A percentile compares a stretch with the other conserved stretches of the same genome.
These are phyloP conservation scores for Laterallus jamaicensis DNA, from an alignment of 2,113 vertebrate genomes.

Conservation along the genomic window DNA sequence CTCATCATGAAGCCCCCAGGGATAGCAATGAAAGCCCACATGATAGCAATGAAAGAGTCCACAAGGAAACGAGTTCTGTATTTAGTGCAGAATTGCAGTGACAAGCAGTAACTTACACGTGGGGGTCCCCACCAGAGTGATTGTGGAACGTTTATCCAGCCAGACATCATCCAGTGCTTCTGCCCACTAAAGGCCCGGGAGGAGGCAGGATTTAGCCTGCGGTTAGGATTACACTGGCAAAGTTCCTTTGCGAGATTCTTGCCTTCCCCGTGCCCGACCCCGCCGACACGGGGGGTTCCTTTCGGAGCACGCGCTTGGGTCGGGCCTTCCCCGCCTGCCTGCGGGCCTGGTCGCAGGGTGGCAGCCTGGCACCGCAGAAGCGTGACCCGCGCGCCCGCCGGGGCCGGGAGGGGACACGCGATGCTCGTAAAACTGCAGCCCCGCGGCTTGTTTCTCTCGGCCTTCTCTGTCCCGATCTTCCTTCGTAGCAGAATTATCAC, in stretches of 20 bases:
- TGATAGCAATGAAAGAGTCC: neutral
- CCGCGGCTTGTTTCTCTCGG: accelerated
- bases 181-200: neutral
- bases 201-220: accelerated
- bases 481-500: neutral
- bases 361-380: neutral
- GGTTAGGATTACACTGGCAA: accelerated
- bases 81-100: neutral
- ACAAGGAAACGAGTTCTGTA: neutral
- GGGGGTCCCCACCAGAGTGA: neutral
- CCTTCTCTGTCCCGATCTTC: accelerated
- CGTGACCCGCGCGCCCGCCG: accelerated
- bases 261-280: accelerated
- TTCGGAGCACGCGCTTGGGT: accelerated
- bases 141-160: neutral
- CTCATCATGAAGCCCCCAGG: neutral
- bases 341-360: accelerated
- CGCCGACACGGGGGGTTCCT: accelerated
- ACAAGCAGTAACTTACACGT: neutral
- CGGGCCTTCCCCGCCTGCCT: neutral
- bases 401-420: accelerated
- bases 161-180: neutral
- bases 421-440: neutral
- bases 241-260: neutral
- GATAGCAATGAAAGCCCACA: neutral